Percentiles rank a stretch among this genome's conserved stretches.
phyloP scores from a whole-genome alignment of 2,888 invertebrate species.

The Sphaeridia pumilis region DNA sequence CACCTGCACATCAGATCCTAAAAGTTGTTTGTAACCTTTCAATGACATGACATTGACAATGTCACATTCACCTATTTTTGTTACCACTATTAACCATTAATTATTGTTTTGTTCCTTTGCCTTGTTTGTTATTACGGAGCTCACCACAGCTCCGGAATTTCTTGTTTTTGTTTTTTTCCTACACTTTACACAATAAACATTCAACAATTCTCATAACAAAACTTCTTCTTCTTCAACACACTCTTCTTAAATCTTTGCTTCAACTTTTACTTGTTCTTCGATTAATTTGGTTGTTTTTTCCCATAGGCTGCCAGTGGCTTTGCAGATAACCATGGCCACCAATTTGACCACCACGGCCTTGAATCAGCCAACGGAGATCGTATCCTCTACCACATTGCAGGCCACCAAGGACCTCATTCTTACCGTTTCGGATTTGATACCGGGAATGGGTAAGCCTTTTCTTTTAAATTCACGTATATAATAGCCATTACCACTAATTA shows the following conservation, averaged over 20 bases:
- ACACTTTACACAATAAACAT: background rate
- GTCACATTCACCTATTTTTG: background rate
- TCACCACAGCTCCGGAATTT: background rate
- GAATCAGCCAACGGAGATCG: conserved; percentile 42
- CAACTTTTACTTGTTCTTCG: no score
- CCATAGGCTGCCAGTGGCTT: conserved; percentile 7
- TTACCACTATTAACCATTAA: background rate
- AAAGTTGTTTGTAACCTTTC: background rate
- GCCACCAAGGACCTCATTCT: conserved; percentile 66
- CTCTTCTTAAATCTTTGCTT: no score
- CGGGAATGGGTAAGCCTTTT: conserved; percentile 62
- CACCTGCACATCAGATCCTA: background rate
- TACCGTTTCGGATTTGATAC: conserved; percentile 77
- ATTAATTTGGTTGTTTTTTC: no score
- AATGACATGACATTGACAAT: no score
- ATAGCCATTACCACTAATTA: conserved; percentile 2
- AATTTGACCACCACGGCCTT: conserved; percentile 13
- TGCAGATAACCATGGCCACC: conserved; percentile 1
- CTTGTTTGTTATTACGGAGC: background rate
- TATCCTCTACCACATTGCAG: conserved; percentile 59
- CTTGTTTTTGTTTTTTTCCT: background rate
- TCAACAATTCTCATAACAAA: no score
- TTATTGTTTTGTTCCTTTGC: background rate
- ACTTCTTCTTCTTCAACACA: background rate
- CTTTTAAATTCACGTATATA: conserved; percentile 3